Evolutionary conservation across 1,140 invertebrate genomes (phyloP).

Genomic region (Hylyphantes graminicola): DNA sequence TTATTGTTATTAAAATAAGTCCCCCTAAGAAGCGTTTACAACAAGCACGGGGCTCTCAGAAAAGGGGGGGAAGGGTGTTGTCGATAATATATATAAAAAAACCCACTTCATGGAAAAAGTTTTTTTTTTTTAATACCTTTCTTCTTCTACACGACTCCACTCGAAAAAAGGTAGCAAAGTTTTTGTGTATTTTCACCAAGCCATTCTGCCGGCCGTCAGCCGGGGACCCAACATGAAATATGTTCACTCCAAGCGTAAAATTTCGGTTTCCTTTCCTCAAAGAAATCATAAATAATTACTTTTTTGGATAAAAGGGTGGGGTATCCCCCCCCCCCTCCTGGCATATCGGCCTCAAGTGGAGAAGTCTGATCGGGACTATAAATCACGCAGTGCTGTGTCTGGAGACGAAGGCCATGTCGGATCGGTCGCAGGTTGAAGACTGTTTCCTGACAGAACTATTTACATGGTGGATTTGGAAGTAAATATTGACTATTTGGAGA

Average conservation of each 20-base stretch:
- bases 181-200: conserved; percentile 16
- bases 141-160: conserved; percentile 4
- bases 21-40: conserved; percentile 27
- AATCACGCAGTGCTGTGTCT: too few species aligned
- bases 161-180: not conserved
- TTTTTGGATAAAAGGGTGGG: conserved; percentile 12
- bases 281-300: conserved; percentile 59
- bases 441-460: too few species aligned
- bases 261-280: conserved; percentile 53
- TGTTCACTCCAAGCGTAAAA: conserved; percentile 47
- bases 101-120: not conserved
- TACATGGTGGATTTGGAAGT: too few species aligned
- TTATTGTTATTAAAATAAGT: conserved; percentile 56
- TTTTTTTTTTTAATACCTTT: not conserved
- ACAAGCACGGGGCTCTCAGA: not conserved
- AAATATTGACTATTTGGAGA: too few species aligned
- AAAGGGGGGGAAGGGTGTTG: not conserved
- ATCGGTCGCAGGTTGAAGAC: too few species aligned
- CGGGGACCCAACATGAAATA: conserved; percentile 40
- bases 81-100: not conserved
- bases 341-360: too few species aligned
- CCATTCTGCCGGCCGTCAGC: conserved; percentile 30
- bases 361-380: too few species aligned
- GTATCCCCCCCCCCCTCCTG: not conserved
- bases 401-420: too few species aligned